A percentile compares a stretch with the other conserved stretches of the same genome.
phyloP scores from a whole-genome alignment of 1,140 invertebrate species.

The Neodiprion virginianus region DNA sequence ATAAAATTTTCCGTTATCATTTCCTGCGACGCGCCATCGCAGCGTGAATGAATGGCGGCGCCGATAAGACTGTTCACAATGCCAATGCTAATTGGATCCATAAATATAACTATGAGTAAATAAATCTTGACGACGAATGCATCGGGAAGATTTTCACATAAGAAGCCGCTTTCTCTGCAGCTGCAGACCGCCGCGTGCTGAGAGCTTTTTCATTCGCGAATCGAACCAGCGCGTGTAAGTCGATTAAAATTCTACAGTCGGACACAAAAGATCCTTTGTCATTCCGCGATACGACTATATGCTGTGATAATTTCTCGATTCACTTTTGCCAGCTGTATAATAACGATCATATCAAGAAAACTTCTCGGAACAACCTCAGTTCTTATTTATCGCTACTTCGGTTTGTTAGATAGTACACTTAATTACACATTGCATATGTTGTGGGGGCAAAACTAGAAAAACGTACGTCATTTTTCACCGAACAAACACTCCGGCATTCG shows the following conservation, averaged over 20 bases:
- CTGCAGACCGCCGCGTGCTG: not conserved
- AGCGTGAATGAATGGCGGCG: not conserved
- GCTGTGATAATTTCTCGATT: not conserved
- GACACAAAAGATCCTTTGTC: not conserved
- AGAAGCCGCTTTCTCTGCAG: no score
- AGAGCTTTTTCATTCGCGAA: not conserved
- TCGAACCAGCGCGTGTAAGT: not conserved
- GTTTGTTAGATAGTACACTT: not conserved
- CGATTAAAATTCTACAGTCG: not conserved
- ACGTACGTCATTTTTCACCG: not conserved
- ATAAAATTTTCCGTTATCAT: not conserved
- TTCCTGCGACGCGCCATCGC: not conserved
- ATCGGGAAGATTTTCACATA: no score
- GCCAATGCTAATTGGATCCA: not conserved
- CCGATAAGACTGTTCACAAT: not conserved
- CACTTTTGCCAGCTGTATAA: not conserved
- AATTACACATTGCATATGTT: not conserved
- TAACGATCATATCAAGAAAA: no score
- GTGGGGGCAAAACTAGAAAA: no score
- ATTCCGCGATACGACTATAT: not conserved
- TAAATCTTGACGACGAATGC: no score
- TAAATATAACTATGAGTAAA: no score
- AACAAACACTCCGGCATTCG: not conserved
- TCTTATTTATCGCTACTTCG: no score
- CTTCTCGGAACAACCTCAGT: no score